phyloP scores from a whole-genome alignment of 2,113 vertebrate genomes.

The Ptilonorhynchus violaceus region DNA sequence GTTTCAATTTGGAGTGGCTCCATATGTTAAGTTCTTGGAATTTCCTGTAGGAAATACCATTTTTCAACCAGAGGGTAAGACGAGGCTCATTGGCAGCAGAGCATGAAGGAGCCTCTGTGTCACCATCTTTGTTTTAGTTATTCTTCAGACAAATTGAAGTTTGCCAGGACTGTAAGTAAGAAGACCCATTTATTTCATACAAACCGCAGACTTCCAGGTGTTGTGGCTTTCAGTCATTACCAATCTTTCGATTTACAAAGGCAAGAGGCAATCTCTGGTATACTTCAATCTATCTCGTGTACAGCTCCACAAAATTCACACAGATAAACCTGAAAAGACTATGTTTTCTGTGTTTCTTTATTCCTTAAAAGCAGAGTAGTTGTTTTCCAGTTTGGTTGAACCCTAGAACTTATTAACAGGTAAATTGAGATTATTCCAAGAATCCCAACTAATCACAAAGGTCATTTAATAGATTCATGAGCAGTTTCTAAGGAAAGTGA shows the following conservation, averaged over 20 bases:
- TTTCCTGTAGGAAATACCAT: constrained; percentile 51
- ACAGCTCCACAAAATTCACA: background rate
- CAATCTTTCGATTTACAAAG: background rate
- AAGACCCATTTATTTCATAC: background rate
- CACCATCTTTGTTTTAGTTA: constrained; percentile 47
- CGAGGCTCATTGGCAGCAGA: background rate
- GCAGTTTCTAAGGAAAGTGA: background rate
- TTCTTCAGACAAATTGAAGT: constrained; percentile 13
- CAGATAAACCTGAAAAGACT: background rate
- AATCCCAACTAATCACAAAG: background rate
- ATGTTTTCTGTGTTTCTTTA: background rate
- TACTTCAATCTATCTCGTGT: background rate
- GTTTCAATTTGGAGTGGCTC: constrained; percentile 21
- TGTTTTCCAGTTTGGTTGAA: background rate
- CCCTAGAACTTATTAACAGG: background rate
- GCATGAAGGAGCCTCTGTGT: constrained; percentile 23
- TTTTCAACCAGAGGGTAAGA: constrained; percentile 42
- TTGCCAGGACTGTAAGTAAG: constrained; percentile 3
- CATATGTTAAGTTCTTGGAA: constrained; percentile 27
- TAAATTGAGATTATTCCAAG: background rate
- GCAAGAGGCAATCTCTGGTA: background rate
- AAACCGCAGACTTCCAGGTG: background rate
- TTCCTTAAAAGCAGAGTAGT: background rate
- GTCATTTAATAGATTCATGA: background rate
- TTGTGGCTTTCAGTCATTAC: background rate